Evolutionary conservation across 2,797 vertebrate genomes (phyloP).

Genomic region (Graptemys geographica): DNA sequence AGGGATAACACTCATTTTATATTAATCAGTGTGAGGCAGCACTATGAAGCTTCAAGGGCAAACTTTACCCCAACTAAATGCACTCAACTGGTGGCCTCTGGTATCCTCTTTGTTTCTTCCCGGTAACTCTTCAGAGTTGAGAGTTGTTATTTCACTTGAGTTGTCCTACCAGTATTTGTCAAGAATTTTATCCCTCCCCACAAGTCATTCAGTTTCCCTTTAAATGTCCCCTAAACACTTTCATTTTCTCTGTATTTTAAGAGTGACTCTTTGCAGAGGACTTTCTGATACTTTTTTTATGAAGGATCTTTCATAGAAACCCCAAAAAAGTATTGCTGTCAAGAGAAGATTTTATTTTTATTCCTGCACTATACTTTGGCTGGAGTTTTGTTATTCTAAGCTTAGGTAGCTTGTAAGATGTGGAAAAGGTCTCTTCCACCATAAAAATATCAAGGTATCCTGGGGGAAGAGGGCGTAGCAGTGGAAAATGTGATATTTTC

Average conservation of each 20-base stretch:
- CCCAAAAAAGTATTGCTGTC: neutral
- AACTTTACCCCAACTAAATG: neutral
- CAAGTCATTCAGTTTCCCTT: neutral
- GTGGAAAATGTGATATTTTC: neutral
- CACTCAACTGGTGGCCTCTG: neutral
- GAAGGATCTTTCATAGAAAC: neutral
- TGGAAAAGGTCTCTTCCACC: conserved; percentile 16
- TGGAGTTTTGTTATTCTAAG: neutral
- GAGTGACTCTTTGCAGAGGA: neutral
- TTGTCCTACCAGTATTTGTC: neutral
- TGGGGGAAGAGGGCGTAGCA: neutral
- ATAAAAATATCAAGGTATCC: conserved; percentile 17
- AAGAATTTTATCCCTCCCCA: neutral
- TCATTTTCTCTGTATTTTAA: neutral
- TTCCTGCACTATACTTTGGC: conserved; percentile 15
- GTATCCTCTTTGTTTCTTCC: neutral
- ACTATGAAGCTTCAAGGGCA: neutral
- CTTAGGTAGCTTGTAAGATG: conserved; percentile 15
- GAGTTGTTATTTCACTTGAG: neutral
- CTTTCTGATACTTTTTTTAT: neutral
- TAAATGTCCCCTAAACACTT: neutral
- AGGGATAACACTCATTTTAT: neutral
- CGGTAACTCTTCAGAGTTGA: neutral
- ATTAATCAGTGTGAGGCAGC: neutral
- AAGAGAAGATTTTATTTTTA: conserved; percentile 38